These are phyloP conservation scores for Mellivora capensis DNA, from an alignment of 2,113 vertebrate species.

Conservation along the genomic window DNA sequence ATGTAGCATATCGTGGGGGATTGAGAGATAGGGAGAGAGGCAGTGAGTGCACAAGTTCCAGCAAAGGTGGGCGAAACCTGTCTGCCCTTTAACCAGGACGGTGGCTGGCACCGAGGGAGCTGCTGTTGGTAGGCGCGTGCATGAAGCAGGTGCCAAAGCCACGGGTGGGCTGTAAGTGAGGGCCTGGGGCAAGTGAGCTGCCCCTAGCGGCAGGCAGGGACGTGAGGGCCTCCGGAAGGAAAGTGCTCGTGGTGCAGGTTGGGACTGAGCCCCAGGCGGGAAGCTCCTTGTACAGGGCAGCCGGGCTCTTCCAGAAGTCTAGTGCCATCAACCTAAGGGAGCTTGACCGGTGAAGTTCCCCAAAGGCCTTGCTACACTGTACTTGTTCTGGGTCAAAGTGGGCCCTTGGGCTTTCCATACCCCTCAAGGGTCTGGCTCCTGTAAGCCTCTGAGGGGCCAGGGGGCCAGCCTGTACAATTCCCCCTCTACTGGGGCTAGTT, in stretches of 20 bases:
- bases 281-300: background rate
- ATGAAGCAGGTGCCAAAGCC: background rate
- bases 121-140: background rate
- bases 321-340: background rate
- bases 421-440: background rate
- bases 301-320: background rate
- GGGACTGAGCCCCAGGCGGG: background rate
- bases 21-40: background rate
- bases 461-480: background rate
- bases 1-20: slow-evolving; percentile 15
- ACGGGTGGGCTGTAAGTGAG: accelerated
- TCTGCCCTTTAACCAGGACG: background rate
- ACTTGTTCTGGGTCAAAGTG: background rate
- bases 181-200: background rate
- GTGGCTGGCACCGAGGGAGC: background rate
- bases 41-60: background rate
- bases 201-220: background rate
- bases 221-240: background rate
- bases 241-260: background rate
- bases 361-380: background rate
- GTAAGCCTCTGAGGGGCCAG: background rate
- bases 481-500: background rate
- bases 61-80: background rate
- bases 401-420: background rate
- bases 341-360: background rate